phyloP scores from a whole-genome alignment of 2,113 vertebrate species.

The Menura novaehollandiae region DNA sequence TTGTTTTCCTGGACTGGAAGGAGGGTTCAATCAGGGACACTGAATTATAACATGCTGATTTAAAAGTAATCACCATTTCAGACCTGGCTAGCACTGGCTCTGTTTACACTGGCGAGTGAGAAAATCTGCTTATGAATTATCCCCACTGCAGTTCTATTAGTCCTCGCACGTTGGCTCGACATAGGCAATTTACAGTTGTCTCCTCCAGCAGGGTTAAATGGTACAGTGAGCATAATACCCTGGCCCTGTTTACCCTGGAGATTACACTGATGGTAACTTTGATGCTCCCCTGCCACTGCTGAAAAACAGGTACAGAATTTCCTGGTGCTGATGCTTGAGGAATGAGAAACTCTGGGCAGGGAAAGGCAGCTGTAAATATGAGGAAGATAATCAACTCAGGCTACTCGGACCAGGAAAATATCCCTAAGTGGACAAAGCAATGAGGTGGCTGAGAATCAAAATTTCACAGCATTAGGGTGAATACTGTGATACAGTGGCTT shows the following conservation, averaged over 20 bases:
- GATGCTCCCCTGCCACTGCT: neutral
- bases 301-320: conserved; percentile 28
- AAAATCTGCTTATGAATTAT: conserved; percentile 30
- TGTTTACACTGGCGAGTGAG: neutral
- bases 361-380: neutral
- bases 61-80: conserved; percentile 32
- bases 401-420: neutral
- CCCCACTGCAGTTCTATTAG: conserved; percentile 25
- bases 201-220: conserved; percentile 17
- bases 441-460: neutral
- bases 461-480: neutral
- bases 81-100: neutral
- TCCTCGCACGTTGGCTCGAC: neutral
- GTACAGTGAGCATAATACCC: neutral
- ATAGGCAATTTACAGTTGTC: neutral
- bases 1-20: neutral
- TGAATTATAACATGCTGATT: neutral
- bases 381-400: neutral
- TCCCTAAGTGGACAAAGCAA: neutral
- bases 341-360: neutral
- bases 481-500: neutral
- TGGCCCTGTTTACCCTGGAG: conserved; percentile 2
- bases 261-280: neutral
- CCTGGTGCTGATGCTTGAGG: neutral
- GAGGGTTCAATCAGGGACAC: conserved; percentile 19